A percentile compares a stretch with the other conserved stretches of the same genome.
These are phyloP conservation scores for Rhinogobio ventralis DNA, from an alignment of 2,797 vertebrate genomes.

Conservation along the genomic window DNA sequence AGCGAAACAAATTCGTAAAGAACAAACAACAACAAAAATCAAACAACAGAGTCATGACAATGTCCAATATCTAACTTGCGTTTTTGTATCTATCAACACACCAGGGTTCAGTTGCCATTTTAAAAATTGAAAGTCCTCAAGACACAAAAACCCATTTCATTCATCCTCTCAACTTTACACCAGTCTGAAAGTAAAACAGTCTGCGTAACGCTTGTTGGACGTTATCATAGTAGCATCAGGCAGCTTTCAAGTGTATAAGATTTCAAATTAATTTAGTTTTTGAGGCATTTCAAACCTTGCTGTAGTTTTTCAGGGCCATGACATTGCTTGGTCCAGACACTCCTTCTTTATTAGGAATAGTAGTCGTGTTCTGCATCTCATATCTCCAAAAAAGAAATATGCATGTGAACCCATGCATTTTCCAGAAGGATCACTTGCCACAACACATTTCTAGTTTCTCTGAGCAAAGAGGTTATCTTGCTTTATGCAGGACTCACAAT, in stretches of 20 bases:
- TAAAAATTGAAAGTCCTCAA: conserved; percentile 60
- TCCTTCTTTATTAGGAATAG: not conserved
- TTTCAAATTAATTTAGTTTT: conserved; percentile 38
- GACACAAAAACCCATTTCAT: conserved; percentile 35
- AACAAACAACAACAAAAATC: conserved; percentile 27
- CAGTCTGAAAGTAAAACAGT: conserved; percentile 38
- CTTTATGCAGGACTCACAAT: not conserved
- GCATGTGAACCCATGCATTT: conserved; percentile 1
- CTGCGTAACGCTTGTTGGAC: conserved; percentile 41
- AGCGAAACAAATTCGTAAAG: conserved; percentile 44
- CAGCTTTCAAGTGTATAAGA: conserved; percentile 48
- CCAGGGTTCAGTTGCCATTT: conserved; percentile 64
- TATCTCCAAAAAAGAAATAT: conserved; percentile 14
- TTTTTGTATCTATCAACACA: conserved; percentile 62
- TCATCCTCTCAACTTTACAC: conserved; percentile 25
- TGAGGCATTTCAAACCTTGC: conserved; percentile 57
- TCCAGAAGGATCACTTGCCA: not conserved
- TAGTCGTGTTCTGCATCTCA: conserved; percentile 4
- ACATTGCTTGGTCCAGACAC: not conserved
- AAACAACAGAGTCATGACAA: conserved; percentile 55
- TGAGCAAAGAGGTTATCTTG: conserved; percentile 4
- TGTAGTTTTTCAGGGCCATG: not conserved
- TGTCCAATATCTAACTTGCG: conserved; percentile 49
- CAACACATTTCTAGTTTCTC: conserved; percentile 11
- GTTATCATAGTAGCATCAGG: conserved; percentile 38